Evolutionary conservation across 1,140 invertebrate species (phyloP), one percentile per base, ranked within the genome.

Genomic region (Lordiphosa stackelbergi): DNA sequence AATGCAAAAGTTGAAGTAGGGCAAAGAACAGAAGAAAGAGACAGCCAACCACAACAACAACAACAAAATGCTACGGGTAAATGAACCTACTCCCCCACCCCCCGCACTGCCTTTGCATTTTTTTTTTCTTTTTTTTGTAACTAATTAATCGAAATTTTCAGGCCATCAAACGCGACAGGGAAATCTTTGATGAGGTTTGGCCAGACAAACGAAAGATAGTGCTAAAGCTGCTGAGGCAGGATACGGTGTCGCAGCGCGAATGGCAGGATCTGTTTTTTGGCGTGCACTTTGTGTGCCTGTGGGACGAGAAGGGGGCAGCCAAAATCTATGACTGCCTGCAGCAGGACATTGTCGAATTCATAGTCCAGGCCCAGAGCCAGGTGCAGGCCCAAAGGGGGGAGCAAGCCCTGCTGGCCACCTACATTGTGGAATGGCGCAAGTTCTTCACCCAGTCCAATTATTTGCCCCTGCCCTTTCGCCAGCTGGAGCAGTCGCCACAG

Each of bases 381-480:
- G 96, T 98, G 2, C 89, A 97, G 60, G 92, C 95, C 12, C 95
- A 97, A 83, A 91, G 96, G 61, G 97, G 98, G 85, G 97, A 99
- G 81, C 96, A 98, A 87, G 96, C 97, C 5, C 89, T 99, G 16
- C 89, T 99, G 5, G 97, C 97, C 89, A 95, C 97, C 6, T 99
- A 99, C 83, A 98, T 99, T 73, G 92, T 92, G 6, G 97, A 98
- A 89, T 99, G 97, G 97, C 91, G 95, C 38, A 98, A 98, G 84
- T 99, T 99, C 90, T 98, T 98, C 87, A 96, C 96, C 5, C 97
- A 99, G 87, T 98, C 97, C 88, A 95, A 96, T 88, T 99, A 98
- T 89, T 90, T 99, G 71, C 97, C 97, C 3, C 96, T 97, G 63
- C 97, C 97, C 8, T 99, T 99, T 90, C 92, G 93, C 42, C 96